Conservation (phyloP, 1,140 invertebrate genomes). For the Pomacea maculata region DNA sequence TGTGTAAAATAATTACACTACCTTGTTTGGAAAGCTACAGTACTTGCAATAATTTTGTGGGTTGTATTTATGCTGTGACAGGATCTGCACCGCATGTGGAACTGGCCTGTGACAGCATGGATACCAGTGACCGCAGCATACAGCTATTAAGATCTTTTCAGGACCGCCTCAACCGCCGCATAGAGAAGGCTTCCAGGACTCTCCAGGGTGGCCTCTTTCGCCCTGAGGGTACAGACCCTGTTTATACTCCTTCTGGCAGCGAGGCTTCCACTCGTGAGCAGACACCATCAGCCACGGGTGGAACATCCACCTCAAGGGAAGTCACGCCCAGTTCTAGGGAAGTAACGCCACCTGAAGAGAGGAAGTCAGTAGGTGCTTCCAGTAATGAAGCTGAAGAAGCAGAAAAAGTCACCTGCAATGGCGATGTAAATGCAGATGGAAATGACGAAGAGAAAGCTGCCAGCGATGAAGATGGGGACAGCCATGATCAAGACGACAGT, state of each 20-base stretch:
- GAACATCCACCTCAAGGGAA: slow-evolving; percentile 1
- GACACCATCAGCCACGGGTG: background rate
- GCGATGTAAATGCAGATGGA: background rate
- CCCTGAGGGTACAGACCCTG: slow-evolving; percentile 6
- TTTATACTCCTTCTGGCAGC: slow-evolving; percentile 1
- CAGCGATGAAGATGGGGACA: background rate
- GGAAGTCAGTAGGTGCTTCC: slow-evolving; percentile 6
- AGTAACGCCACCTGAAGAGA: slow-evolving; percentile 1
- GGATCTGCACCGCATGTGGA: slow-evolving; percentile 18
- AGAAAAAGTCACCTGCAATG: background rate
- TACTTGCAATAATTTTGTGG: too few species aligned
- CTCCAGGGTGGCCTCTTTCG: slow-evolving; percentile 18
- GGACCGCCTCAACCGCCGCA: slow-evolving; percentile 21
- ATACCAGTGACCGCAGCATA: slow-evolving; percentile 12
- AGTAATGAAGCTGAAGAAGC: background rate
- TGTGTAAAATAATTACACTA: too few species aligned
- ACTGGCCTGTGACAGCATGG: slow-evolving; percentile 9
- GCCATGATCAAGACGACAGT: too few species aligned
- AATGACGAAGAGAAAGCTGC: background rate
- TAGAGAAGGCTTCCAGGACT: slow-evolving; percentile 17
- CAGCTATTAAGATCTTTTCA: slow-evolving; percentile 21
- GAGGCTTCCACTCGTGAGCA: slow-evolving; percentile 11
- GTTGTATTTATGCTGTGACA: background rate
- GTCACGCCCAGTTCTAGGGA: slow-evolving; percentile 15
- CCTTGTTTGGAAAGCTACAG: too few species aligned